These are phyloP conservation scores for Aptenodytes patagonicus DNA, from an alignment of 2,113 vertebrate species.

Conservation along the genomic window DNA sequence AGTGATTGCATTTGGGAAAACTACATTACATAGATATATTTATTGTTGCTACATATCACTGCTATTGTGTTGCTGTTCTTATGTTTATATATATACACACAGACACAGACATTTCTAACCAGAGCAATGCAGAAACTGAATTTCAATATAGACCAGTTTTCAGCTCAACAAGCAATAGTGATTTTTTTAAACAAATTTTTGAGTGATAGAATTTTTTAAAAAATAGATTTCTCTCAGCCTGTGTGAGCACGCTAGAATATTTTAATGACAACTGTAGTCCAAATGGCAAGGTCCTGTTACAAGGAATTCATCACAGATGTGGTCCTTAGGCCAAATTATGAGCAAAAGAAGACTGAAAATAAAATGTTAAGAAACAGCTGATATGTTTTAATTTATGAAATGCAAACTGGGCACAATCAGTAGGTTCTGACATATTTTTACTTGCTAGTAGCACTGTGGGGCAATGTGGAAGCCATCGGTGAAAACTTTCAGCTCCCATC, in stretches of 20 bases:
- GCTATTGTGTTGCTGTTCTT: background rate
- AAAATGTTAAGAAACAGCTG: conserved; percentile 53
- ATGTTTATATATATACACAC: background rate
- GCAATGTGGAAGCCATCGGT: background rate
- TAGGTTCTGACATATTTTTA: conserved; percentile 31
- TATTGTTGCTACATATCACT: background rate
- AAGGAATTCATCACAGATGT: conserved; percentile 48
- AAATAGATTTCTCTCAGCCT: conserved; percentile 8
- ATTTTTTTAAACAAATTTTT: conserved; percentile 15
- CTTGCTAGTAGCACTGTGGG: background rate
- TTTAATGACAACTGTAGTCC: conserved; percentile 50
- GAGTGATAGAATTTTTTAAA: background rate
- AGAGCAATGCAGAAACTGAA: background rate
- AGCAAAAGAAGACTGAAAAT: conserved; percentile 34
- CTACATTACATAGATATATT: background rate
- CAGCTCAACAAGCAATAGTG: background rate
- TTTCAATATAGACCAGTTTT: background rate
- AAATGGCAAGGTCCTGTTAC: conserved; percentile 37
- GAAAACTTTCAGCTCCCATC: background rate
- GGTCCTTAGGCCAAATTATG: conserved; percentile 52
- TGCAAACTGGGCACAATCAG: background rate
- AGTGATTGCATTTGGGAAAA: background rate
- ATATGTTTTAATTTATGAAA: conserved; percentile 57
- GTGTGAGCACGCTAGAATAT: background rate
- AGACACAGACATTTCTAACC: background rate